A percentile compares a stretch with the other conserved stretches of the same genome.
These are phyloP conservation scores for Leptatherina wallacei DNA, from an alignment of 2,797 vertebrate genomes.

Conservation along the genomic window DNA sequence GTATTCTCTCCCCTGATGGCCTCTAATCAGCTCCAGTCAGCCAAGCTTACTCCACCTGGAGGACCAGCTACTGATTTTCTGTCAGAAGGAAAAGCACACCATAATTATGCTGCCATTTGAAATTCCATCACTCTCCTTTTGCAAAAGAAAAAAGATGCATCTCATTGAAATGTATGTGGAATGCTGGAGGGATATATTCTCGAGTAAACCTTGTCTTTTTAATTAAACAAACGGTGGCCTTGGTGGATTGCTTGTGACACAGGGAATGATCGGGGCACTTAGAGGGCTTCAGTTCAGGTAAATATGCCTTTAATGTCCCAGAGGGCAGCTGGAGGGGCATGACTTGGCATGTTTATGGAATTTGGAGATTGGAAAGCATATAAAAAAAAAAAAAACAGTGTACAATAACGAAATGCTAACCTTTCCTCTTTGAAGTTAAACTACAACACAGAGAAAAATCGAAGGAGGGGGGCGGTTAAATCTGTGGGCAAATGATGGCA, in stretches of 20 bases:
- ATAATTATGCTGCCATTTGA: conserved; percentile 84
- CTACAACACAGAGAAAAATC: conserved; percentile 15
- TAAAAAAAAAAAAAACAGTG: conserved; percentile 52
- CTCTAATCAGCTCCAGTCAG: conserved; percentile 79
- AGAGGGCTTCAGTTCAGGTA: conserved; percentile 75
- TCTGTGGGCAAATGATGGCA: conserved; percentile 52
- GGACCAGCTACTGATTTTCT: conserved; percentile 82
- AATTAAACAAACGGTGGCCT: conserved; percentile 82
- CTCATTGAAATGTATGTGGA: conserved; percentile 81
- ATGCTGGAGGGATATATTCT: conserved; percentile 73
- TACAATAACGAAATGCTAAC: conserved; percentile 40
- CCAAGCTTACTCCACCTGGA: conserved; percentile 76
- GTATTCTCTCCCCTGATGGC: conserved; percentile 74
- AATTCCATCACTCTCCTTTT: conserved; percentile 77
- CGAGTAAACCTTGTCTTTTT: conserved; percentile 81
- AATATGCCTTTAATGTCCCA: conserved; percentile 74
- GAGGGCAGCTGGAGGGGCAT: conserved; percentile 57
- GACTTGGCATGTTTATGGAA: conserved; percentile 73
- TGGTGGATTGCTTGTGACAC: conserved; percentile 80
- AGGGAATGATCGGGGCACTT: conserved; percentile 78
- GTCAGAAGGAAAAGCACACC: conserved; percentile 76
- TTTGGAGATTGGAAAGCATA: conserved; percentile 51
- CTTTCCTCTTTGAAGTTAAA: conserved; percentile 46
- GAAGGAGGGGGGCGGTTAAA: conserved; percentile 13
- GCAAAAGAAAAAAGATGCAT: conserved; percentile 72